Base-by-base conservation (phyloP, 2,888 invertebrate genomes). In the Elegia similella region DNA sequence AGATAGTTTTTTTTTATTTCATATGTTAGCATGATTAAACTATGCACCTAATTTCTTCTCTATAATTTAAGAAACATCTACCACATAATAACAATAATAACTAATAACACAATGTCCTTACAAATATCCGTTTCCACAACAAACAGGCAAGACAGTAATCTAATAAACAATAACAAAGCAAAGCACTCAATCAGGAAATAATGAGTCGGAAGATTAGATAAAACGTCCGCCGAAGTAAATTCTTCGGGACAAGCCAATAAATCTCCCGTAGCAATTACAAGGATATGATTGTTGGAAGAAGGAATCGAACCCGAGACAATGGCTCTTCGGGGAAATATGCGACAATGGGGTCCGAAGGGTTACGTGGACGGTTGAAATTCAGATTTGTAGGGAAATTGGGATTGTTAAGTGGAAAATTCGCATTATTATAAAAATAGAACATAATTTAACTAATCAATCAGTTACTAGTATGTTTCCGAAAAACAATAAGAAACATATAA, bases 181-280 rank as follows among this genome's bases (percentile, higher is more conserved):
- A 67, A 70, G 72, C 73, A 78, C 82, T 83, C 82, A 84, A 83
- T 84, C 85, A 83, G 77, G 74, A 65, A 81, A 80, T 81, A 82
- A 83, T 78, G 80, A 80, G 73, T 66, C 65, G 69, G 68, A 69
- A 88, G 88, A 88, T 88, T 82, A 88, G 88, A 88, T 88, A 88
- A 84, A 84, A 80, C 69, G 73, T 69, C 68, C 62, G 59, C 65
- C 67, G 72, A 73, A 80, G 75, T 75, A 76, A 82, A 86, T 72
- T 78, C 74, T 68, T 67, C 66, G 73, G 75, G 85, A 84, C 82
- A 80, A 69, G 67, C 68, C 78, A 78, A 86, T 88, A 88, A 86
- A 88, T 88, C 86, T 88, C 79, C 77, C 75, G 71, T 80, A 74
- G 78, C 85, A 87, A 88, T 88, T 87, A 86, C 78, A 77, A 74